Evolutionary conservation across 2,888 invertebrate genomes (phyloP), one percentile per base, ranked within the genome.

Genomic region (Eremobia ochroleuca): DNA sequence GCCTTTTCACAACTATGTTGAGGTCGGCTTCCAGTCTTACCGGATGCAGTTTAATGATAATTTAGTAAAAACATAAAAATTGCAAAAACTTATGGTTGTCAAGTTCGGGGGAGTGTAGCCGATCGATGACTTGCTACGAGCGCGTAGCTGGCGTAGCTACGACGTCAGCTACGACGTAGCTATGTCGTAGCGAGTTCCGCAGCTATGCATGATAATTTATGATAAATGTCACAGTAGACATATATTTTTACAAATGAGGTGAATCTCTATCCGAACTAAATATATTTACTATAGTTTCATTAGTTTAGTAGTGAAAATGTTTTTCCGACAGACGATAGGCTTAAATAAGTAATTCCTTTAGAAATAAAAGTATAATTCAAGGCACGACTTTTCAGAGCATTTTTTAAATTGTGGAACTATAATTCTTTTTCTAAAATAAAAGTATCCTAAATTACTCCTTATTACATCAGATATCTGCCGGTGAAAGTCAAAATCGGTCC

Each of bases 121-220:
- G 82, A 82, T 82, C 85, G 65, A 82, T 73, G 69, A 59, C 9
- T 43, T 52, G 73, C 72, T 73, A 76, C 64, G 68, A 73, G 31
- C 67, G 68, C 76, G 66, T 58, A 43, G 80, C 69, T 21, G 66
- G 61, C 80, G 82, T 84, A 73, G 81, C 61, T 9, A 28, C 80
- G 77, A 77, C 77, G 76, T 77, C 79, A 77, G 52, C 59, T 15
- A 2, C 37, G 21, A 40, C 79, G 76, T 77, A 72, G 81, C 69
- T 58, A 37, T 40, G 55, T 40, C 84, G 79, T 83, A 82, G 80
- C 69, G 4, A 34, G 64, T n/a, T 15, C 21, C 79, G 61, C 28
- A 58, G 49, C 5, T 55, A 15, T 28, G 55, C 25, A 18, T 62
- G 34, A 8, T 37, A 58, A n/a, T n/a, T 46, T 34, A 43, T 15